Evolutionary conservation across 2,888 invertebrate genomes (phyloP).

Genomic region (Cheilosia soror): DNA sequence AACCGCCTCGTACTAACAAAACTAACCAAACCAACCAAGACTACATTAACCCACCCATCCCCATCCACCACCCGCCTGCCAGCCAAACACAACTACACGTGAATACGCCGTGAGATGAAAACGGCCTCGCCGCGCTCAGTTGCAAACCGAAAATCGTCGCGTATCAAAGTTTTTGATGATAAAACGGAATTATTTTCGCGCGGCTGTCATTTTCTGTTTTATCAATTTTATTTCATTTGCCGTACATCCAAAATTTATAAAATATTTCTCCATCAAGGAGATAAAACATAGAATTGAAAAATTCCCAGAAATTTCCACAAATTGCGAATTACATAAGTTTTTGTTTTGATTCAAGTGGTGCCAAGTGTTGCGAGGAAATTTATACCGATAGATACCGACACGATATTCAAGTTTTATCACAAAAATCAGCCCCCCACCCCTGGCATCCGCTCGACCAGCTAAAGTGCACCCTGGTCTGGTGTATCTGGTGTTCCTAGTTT

Average conservation of each 20-base stretch:
- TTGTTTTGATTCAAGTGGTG: slow-evolving; percentile 49
- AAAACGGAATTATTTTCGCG: slow-evolving; percentile 25
- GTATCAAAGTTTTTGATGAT: slow-evolving; percentile 46
- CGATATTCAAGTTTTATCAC: slow-evolving; percentile 43
- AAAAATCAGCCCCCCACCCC: background rate
- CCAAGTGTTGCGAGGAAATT: slow-evolving; percentile 17
- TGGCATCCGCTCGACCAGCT: slow-evolving; percentile 1
- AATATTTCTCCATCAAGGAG: background rate
- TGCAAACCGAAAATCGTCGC: slow-evolving; percentile 65
- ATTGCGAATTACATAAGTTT: slow-evolving; percentile 57
- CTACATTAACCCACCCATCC: slow-evolving; percentile 10
- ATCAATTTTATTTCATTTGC: background rate
- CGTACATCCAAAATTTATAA: slow-evolving; percentile 7
- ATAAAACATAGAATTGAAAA: background rate
- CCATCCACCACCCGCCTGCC: slow-evolving; percentile 23
- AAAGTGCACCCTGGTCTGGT: slow-evolving; percentile 34
- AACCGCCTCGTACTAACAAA: slow-evolving; percentile 46
- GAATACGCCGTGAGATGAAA: slow-evolving; percentile 55
- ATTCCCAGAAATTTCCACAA: background rate
- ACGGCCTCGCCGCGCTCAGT: slow-evolving; percentile 64
- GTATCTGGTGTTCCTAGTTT: slow-evolving; percentile 27
- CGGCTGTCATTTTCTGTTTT: slow-evolving; percentile 11
- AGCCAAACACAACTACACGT: slow-evolving; percentile 21
- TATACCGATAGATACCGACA: slow-evolving; percentile 43
- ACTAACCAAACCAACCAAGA: slow-evolving; percentile 40